These are phyloP conservation scores for Sesamia inferens DNA, from an alignment of 2,888 invertebrate genomes.

Conservation along the genomic window DNA sequence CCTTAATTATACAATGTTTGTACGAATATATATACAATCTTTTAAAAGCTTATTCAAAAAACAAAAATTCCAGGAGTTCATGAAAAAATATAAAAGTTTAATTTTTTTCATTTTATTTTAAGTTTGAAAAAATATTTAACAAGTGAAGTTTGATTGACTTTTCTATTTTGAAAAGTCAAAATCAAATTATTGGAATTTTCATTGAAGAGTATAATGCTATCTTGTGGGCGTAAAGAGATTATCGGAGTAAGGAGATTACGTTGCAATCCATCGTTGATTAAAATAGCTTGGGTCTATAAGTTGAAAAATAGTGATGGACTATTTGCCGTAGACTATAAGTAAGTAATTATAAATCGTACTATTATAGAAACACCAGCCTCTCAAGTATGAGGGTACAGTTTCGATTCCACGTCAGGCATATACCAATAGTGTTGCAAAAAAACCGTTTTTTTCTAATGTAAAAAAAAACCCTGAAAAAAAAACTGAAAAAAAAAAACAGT, in stretches of 20 bases:
- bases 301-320: neutral
- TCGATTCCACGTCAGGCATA: too few species aligned
- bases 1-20: neutral
- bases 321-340: neutral
- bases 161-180: too few species aligned
- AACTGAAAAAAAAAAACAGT: too few species aligned
- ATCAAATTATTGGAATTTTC: neutral
- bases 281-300: neutral
- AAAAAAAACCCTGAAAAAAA: too few species aligned
- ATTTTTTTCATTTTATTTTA: neutral
- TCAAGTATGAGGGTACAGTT: too few species aligned
- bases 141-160: constrained; percentile 9
- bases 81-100: constrained; percentile 4
- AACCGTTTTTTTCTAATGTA: too few species aligned
- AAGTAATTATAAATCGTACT: too few species aligned
- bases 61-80: neutral
- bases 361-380: too few species aligned
- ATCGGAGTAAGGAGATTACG: neutral
- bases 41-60: neutral
- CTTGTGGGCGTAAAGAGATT: constrained; percentile 5
- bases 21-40: neutral
- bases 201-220: constrained; percentile 8
- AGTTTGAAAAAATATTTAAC: constrained; percentile 18
- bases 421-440: too few species aligned
- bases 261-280: constrained; percentile 4